phyloP scores from a whole-genome alignment of 35 echinoderm and acorn worm genomes.

The Hemicentrotus pulcherrimus region DNA sequence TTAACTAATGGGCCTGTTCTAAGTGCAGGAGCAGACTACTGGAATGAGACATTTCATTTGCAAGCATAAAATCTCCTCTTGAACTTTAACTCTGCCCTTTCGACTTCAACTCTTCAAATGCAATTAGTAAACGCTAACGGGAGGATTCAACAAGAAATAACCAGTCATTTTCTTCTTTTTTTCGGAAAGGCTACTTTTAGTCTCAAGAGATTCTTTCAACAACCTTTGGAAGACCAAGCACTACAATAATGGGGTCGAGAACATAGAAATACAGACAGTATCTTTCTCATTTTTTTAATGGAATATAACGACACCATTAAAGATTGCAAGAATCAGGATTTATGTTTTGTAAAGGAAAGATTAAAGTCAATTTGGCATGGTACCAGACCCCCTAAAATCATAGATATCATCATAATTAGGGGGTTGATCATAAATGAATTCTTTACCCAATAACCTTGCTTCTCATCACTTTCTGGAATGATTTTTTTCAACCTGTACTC shows the following conservation, averaged over 20 bases:
- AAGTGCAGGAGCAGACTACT: background rate
- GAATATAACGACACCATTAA: too few relatives aligned
- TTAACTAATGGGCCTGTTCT: background rate
- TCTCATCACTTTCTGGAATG: too few relatives aligned
- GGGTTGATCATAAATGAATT: too few relatives aligned
- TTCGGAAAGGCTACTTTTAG: background rate
- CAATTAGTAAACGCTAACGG: background rate
- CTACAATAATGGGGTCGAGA: background rate
- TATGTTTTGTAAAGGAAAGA: too few relatives aligned
- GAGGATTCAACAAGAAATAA: background rate
- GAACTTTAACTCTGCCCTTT: background rate
- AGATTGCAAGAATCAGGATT: too few relatives aligned
- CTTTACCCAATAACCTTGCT: too few relatives aligned
- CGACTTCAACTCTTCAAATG: slow-evolving; percentile 3
- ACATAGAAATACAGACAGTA: background rate
- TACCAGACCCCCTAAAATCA: too few relatives aligned
- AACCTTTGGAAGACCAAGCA: background rate
- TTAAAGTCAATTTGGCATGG: too few relatives aligned
- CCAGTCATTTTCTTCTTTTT: background rate
- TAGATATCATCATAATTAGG: too few relatives aligned
- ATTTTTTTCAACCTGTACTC: too few relatives aligned
- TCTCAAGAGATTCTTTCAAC: background rate
- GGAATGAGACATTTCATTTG: background rate
- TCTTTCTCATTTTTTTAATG: too few relatives aligned
- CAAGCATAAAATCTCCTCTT: background rate